phyloP scores from a whole-genome alignment of 2,888 invertebrate genomes.

The Heliconius hortense region DNA sequence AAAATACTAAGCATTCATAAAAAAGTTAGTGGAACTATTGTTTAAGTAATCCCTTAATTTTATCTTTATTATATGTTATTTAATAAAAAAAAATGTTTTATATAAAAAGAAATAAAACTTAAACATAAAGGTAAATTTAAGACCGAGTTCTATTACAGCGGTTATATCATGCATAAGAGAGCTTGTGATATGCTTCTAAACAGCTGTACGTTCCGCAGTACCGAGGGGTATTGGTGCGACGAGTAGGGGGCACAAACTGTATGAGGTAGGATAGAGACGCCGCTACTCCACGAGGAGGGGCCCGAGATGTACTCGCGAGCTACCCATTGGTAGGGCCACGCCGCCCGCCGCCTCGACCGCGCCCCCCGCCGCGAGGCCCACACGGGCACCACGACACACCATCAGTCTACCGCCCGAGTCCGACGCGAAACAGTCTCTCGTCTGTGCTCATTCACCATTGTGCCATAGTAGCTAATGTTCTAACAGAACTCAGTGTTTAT shows the following conservation, averaged over 20 bases:
- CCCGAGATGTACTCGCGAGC: conserved; percentile 63
- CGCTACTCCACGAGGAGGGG: conserved; percentile 59
- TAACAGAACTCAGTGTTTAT: conserved; percentile 54
- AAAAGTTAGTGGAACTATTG: background rate
- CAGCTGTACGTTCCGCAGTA: conserved; percentile 72
- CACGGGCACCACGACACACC: conserved; percentile 56
- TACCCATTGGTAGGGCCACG: conserved; percentile 60
- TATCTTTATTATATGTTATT: background rate
- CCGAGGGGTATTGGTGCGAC: conserved; percentile 59
- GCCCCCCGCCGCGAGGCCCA: conserved; percentile 66
- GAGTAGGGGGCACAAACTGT: conserved; percentile 53
- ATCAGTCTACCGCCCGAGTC: conserved; percentile 76
- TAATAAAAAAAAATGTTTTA: conserved; percentile 8
- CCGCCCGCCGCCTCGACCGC: conserved; percentile 71
- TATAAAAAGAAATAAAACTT: conserved; percentile 45
- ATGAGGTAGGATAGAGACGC: conserved; percentile 54
- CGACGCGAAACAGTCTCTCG: conserved; percentile 74
- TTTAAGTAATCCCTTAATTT: background rate
- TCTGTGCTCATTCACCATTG: conserved; percentile 69
- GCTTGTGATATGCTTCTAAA: conserved; percentile 64
- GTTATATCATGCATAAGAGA: conserved; percentile 67
- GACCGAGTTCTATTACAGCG: conserved; percentile 54
- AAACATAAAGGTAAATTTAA: conserved; percentile 47
- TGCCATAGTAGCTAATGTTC: conserved; percentile 74
- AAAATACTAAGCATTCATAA: background rate